phyloP scores from a whole-genome alignment of 2,797 vertebrate genomes.

The Poecile montanus region DNA sequence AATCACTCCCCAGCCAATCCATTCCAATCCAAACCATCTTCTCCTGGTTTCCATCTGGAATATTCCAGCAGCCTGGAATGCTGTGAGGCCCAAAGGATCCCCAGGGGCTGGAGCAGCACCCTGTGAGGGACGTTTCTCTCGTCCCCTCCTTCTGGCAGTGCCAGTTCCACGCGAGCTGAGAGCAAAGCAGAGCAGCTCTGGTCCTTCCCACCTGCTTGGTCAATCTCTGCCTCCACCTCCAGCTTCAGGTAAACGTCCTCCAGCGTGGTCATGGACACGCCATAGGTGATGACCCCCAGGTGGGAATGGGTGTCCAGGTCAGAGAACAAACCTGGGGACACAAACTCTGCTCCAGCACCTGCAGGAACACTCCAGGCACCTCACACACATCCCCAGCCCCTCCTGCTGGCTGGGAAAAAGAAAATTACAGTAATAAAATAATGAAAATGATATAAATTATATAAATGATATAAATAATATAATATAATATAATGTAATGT shows the following conservation, averaged over 20 bases:
- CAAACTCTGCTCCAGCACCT: not conserved
- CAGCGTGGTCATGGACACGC: constrained; percentile 96
- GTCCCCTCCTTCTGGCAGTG: not conserved
- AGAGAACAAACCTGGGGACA: constrained; percentile 86
- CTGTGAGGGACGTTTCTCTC: accelerated
- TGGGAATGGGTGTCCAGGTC: constrained; percentile 85
- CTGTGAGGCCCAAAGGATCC: accelerated
- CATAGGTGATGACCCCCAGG: constrained; percentile 89
- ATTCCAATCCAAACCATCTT: too few relatives aligned
- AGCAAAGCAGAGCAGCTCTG: not conserved
- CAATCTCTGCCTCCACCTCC: constrained; percentile 93
- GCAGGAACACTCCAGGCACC: not conserved
- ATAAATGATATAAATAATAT: too few relatives aligned
- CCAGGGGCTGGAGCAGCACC: not conserved
- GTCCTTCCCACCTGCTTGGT: constrained; percentile 86
- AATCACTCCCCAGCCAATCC: not conserved
- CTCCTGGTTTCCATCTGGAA: not conserved
- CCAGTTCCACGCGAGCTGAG: not conserved
- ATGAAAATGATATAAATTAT: too few relatives aligned
- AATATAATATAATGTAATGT: too few relatives aligned
- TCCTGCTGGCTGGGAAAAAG: not conserved
- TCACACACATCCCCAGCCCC: not conserved
- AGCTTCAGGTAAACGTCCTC: constrained; percentile 96
- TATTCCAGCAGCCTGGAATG: not conserved
- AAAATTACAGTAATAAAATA: too few relatives aligned